These are phyloP conservation scores for Gadus chalcogrammus DNA, from an alignment of 2,113 vertebrate genomes.

Conservation along the genomic window DNA sequence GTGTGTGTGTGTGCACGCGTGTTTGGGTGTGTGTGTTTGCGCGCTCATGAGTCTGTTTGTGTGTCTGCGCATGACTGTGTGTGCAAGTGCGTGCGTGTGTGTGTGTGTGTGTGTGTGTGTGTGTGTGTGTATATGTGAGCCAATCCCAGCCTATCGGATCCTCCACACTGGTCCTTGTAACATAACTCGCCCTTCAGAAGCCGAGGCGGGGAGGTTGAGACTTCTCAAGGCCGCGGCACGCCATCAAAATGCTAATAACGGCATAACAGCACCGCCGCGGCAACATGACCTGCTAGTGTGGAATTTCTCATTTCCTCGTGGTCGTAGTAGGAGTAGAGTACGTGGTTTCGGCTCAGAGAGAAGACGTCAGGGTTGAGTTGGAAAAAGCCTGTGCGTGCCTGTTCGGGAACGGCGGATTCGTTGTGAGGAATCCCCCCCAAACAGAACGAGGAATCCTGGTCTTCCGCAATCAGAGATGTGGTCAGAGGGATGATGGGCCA, in stretches of 20 bases:
- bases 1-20: not conserved
- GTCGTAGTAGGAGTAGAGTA: not conserved
- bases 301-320: conserved; percentile 32
- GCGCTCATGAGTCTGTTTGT: conserved; percentile 11
- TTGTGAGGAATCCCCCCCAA: conserved; percentile 52
- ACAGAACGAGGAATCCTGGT: conserved; percentile 59
- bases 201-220: conserved; percentile 45
- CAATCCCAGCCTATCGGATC: conserved; percentile 9
- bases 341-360: not conserved
- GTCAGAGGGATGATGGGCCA: conserved; percentile 39
- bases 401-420: conserved; percentile 48
- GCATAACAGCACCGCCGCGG: conserved; percentile 31
- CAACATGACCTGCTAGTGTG: conserved; percentile 43
- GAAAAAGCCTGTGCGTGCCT: conserved; percentile 41
- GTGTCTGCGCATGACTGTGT: conserved; percentile 16
- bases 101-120: conserved; percentile 30
- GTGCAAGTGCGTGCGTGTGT: conserved; percentile 24
- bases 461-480: conserved; percentile 62
- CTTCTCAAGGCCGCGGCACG: conserved; percentile 49
- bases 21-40: too few relatives aligned
- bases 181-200: conserved; percentile 43
- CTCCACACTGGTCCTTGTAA: conserved; percentile 13
- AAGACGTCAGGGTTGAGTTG: not conserved
- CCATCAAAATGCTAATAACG: conserved; percentile 70
- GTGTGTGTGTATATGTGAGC: conserved; percentile 20